A percentile compares a stretch with the other conserved stretches of the same genome.
Evolutionary conservation across 2,888 invertebrate genomes (phyloP).

Genomic region (Nemurella pictetii): DNA sequence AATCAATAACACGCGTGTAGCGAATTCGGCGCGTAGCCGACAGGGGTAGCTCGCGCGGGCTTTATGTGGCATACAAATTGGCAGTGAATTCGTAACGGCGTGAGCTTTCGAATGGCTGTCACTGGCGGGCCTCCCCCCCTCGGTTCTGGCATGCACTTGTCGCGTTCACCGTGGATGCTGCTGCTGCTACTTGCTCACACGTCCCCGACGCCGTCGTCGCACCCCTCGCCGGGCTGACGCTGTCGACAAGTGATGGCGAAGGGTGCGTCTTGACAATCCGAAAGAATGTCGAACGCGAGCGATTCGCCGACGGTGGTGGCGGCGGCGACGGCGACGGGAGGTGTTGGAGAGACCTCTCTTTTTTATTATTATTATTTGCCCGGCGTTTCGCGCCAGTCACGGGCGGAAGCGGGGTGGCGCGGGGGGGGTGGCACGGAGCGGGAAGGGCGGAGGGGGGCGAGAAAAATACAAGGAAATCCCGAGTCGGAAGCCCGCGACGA

Average conservation of each 20-base stretch:
- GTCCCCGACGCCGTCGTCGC: too few species aligned
- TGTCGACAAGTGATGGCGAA: background rate
- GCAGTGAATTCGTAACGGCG: too few species aligned
- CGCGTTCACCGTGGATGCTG: too few species aligned
- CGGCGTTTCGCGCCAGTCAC: constrained; percentile 27
- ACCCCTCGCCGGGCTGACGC: too few species aligned
- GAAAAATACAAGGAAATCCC: constrained; percentile 1
- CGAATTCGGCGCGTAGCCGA: background rate
- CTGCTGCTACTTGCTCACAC: too few species aligned
- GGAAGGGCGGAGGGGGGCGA: background rate
- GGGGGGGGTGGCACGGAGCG: background rate
- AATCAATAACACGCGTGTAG: background rate
- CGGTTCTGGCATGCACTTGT: too few species aligned
- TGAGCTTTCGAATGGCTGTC: too few species aligned
- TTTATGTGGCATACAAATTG: too few species aligned
- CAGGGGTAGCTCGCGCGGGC: background rate
- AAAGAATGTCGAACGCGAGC: background rate
- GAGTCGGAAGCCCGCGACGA: constrained; percentile 27
- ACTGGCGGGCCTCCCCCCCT: background rate
- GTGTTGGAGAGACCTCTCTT: background rate
- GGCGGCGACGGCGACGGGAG: too few species aligned
- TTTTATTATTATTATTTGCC: background rate
- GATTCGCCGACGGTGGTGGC: background rate
- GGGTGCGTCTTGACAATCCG: background rate
- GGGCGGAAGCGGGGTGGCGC: background rate